phyloP scores from a whole-genome alignment of 2,888 invertebrate species.

The Platerodrilus igneus region DNA sequence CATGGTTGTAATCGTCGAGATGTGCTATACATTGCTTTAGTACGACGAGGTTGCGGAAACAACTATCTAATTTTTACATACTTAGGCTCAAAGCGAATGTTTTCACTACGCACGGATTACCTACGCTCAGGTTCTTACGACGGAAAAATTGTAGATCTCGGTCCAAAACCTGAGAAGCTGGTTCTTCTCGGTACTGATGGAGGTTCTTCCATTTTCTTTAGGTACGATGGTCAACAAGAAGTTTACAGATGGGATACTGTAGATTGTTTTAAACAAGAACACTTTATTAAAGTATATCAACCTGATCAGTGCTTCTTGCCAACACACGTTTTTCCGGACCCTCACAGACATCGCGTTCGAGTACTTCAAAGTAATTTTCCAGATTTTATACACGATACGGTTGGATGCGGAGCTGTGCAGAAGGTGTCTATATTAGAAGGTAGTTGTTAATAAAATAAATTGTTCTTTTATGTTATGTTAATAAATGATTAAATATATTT shows the following conservation, averaged over 20 bases:
- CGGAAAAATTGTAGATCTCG: constrained; percentile 52
- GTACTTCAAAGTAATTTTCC: constrained; percentile 61
- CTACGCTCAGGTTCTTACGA: constrained; percentile 56
- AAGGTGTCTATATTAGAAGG: constrained; percentile 39
- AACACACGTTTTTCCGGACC: constrained; percentile 58
- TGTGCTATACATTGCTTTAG: constrained; percentile 63
- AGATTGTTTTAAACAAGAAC: constrained; percentile 45
- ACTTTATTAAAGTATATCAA: constrained; percentile 54
- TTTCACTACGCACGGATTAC: constrained; percentile 60
- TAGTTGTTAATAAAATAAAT: constrained; percentile 28
- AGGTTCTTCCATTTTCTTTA: constrained; percentile 56
- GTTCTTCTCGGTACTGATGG: constrained; percentile 61
- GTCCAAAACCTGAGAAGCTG: constrained; percentile 54
- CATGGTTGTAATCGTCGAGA: constrained; percentile 53
- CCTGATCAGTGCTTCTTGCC: constrained; percentile 52
- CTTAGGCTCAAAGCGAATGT: constrained; percentile 57
- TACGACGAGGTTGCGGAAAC: constrained; percentile 55
- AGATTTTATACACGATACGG: constrained; percentile 58
- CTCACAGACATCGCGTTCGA: constrained; percentile 54
- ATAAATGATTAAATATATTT: too few relatives aligned
- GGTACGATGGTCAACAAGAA: constrained; percentile 56
- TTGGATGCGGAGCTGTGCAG: constrained; percentile 59
- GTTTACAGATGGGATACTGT: constrained; percentile 58
- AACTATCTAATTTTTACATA: constrained; percentile 61
- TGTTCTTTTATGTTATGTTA: too few relatives aligned